Conservation (phyloP, 2,113 vertebrate genomes). For the Lagopus muta region DNA sequence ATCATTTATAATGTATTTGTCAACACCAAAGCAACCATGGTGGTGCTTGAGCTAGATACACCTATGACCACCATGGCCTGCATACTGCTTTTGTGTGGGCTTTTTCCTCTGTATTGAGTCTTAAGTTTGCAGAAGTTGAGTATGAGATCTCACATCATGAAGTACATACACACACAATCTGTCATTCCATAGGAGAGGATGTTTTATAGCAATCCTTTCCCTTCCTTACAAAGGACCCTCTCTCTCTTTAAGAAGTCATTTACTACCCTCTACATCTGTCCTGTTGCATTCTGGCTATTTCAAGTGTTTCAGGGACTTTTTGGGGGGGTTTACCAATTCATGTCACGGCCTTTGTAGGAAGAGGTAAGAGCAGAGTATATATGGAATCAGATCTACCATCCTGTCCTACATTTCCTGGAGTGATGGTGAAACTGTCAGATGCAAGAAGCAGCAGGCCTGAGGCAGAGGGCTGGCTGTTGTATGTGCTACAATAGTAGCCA, state of each 20-base stretch:
- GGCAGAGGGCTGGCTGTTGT: background rate
- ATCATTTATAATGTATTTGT: background rate
- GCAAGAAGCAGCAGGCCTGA: background rate
- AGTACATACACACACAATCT: background rate
- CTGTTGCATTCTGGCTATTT: background rate
- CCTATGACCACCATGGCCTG: background rate
- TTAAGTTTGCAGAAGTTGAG: background rate
- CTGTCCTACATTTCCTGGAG: background rate
- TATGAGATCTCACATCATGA: background rate
- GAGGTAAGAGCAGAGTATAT: background rate
- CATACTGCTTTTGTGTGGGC: background rate
- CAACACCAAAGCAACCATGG: background rate
- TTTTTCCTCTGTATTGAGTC: background rate
- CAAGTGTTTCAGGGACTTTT: background rate
- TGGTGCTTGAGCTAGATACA: background rate
- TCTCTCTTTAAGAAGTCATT: background rate
- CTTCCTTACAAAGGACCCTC: background rate
- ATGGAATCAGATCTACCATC: background rate
- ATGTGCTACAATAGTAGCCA: background rate
- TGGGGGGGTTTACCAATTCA: constrained; percentile 23
- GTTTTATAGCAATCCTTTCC: background rate
- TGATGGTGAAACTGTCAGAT: background rate
- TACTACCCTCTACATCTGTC: background rate
- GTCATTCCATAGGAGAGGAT: background rate
- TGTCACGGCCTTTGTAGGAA: background rate